These are phyloP conservation scores for Nineta flava DNA, from an alignment of 2,888 invertebrate genomes.

Conservation along the genomic window DNA sequence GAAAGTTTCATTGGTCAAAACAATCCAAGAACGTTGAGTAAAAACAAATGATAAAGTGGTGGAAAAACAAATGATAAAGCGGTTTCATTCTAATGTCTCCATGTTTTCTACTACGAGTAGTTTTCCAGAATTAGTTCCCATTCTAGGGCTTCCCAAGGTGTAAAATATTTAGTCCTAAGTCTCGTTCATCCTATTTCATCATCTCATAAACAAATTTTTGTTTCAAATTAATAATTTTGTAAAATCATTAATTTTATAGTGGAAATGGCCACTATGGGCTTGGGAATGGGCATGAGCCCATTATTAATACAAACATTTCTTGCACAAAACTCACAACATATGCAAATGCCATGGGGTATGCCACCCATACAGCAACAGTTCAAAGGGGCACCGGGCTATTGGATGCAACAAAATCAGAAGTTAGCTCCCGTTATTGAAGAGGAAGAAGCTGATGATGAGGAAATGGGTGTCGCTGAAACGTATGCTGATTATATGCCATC, in stretches of 20 bases:
- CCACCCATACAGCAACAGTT: conserved; percentile 28
- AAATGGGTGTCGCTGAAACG: conserved; percentile 95
- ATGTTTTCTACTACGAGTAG: too few species aligned
- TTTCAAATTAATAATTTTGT: neutral
- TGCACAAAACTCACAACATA: conserved; percentile 19
- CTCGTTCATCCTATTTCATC: too few species aligned
- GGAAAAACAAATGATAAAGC: too few species aligned
- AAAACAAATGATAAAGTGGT: too few species aligned
- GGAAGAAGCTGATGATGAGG: conserved; percentile 83
- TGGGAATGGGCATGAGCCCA: conserved; percentile 27
- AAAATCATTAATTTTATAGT: conserved; percentile 26
- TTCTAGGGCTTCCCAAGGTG: too few species aligned
- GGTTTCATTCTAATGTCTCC: too few species aligned
- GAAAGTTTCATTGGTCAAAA: too few species aligned
- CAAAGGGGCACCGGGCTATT: conserved; percentile 1
- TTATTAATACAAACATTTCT: conserved; percentile 25
- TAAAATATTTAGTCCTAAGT: too few species aligned
- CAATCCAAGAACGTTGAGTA: too few species aligned
- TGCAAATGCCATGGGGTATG: conserved; percentile 20
- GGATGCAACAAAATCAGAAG: conserved; percentile 6
- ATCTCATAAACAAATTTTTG: too few species aligned
- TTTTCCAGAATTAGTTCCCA: too few species aligned
- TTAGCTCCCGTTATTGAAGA: conserved; percentile 41
- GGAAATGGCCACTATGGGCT: conserved; percentile 44
- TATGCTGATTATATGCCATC: conserved; percentile 97